Evolutionary conservation across 1,140 invertebrate genomes (phyloP), one percentile per base, ranked within the genome.

Genomic region (Bombus terrestris): DNA sequence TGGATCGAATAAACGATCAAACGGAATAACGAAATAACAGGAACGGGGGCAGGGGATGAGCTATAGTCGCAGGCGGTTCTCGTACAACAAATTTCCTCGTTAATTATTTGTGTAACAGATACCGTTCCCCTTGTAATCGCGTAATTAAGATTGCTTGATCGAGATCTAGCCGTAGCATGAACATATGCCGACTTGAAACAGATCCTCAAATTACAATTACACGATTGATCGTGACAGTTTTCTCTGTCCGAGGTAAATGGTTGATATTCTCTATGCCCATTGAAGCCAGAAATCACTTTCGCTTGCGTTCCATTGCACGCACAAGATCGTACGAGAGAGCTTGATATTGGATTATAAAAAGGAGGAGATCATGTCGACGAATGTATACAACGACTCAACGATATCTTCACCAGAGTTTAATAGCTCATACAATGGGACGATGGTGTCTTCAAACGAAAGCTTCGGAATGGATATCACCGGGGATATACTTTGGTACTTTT

Each of bases 401-500:
- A 35, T 37, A 25, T 62, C 72, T 15, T 59, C 37, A 15, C 4
- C n/a, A 18, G 68, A 28, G 1, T 73, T 74, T 35, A 72, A 79
- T 41, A 28, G 2, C 6, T 28, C 57, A 9, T 68, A 78, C 74
- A 74, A 85, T 43, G 53, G 1, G 0, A 64, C 53, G 2, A 18
- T 35, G n/a, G 47, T 81, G 25, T 22, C 25, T 13, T n/a, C 47
- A 1, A 74, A 87, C 62, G 71, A 73, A 15, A 88, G n/a, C 47
- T 75, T 80, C 28, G 43, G 84, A 10, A 62, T 87, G 32, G 83
- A 91, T 6, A 25, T 88, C 39, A 84, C 89, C 73, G 73, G 59
- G 4, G 78, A 88, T 5, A 87, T 90, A 39, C 53, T 93, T 15
- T 83, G 75, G 69, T 73, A 85, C 10, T 88, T 93, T 66, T 93